Conservation (phyloP, 2,888 invertebrate species). For the Amphipoea oculea region DNA sequence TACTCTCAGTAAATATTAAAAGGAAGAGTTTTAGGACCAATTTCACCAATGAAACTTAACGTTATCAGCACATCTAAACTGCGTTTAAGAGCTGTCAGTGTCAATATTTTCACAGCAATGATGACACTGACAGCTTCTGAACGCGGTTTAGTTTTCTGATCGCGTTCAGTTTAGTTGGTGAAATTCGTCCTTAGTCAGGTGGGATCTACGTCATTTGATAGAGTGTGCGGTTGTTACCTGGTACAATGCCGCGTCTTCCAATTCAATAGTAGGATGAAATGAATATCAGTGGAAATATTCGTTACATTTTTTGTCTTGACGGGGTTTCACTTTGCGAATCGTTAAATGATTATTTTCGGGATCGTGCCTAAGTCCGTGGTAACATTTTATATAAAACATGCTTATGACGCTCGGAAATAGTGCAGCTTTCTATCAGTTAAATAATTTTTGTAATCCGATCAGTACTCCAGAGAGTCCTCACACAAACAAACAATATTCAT, state of each 20-base stretch:
- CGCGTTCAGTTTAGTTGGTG: background rate
- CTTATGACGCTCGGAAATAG: too few species aligned
- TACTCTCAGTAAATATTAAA: conserved; percentile 39
- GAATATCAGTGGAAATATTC: conserved; percentile 14
- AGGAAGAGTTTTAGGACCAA: conserved; percentile 15
- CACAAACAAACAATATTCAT: background rate
- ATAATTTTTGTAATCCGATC: too few species aligned
- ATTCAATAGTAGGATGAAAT: conserved; percentile 14
- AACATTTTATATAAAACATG: background rate
- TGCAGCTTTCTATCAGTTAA: background rate
- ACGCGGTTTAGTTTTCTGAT: background rate
- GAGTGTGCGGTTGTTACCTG: conserved; percentile 28
- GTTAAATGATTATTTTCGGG: background rate
- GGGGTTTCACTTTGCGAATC: background rate
- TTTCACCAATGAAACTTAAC: background rate
- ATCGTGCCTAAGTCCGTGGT: background rate
- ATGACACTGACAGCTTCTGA: background rate
- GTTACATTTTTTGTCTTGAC: background rate
- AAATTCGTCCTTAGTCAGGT: conserved; percentile 21
- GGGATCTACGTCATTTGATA: conserved; percentile 48
- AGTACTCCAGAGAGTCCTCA: background rate
- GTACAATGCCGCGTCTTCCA: conserved; percentile 17
- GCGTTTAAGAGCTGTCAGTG: background rate
- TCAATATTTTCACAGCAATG: background rate
- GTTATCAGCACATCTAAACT: background rate